Percentiles rank a stretch among this genome's conserved stretches.
phyloP scores from a whole-genome alignment of 2,888 invertebrate species.

The Drosophila planitibia region DNA sequence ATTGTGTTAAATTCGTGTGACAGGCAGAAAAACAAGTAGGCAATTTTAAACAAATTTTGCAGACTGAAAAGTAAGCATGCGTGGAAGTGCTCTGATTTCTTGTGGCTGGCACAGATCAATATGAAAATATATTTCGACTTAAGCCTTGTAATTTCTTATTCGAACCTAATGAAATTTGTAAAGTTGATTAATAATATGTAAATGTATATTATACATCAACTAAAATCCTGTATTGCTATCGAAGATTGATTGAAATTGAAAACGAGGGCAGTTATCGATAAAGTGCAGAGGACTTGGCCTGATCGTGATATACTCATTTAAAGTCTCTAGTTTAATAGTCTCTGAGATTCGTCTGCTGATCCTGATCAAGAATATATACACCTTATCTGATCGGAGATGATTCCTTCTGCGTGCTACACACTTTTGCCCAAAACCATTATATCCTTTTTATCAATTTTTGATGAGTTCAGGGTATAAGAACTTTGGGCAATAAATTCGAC shows the following conservation, averaged over 20 bases:
- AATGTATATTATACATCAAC: neutral
- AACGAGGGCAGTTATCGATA: neutral
- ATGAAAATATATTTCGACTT: neutral
- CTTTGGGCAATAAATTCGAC: neutral
- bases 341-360: neutral
- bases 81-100: neutral
- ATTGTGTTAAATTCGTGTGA: neutral
- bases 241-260: neutral
- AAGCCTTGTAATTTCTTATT: neutral
- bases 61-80: neutral
- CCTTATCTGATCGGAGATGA: neutral
- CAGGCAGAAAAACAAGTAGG: neutral
- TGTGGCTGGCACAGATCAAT: neutral
- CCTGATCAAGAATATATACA: neutral
- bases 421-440: neutral
- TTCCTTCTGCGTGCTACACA: neutral
- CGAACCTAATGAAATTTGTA: neutral
- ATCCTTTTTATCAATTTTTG: neutral
- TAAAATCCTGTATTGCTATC: neutral
- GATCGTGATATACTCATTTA: neutral
- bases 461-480: neutral
- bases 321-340: neutral
- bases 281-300: neutral
- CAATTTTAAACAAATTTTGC: neutral
- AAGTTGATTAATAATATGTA: neutral